Base-by-base conservation (phyloP, 2,113 vertebrate genomes). In the Actenoides hombroni region DNA sequence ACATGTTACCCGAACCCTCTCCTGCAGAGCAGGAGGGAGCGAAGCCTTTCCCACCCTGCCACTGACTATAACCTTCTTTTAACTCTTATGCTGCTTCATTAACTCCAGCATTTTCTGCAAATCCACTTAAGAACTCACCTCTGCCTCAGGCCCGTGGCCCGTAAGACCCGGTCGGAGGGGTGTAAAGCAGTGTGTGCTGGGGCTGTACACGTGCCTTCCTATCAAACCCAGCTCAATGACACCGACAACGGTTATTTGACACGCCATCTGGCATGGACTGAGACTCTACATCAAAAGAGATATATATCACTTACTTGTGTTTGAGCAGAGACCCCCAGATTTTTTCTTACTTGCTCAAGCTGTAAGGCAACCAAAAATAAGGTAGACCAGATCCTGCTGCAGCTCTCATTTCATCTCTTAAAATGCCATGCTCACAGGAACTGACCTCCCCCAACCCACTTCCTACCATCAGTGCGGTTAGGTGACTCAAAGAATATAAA, bases 371-470 rank as follows among this genome's bases (percentile, higher is more conserved):
- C 40, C 20, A 39, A 61, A 90, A 80, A 42, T 35, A 76, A 79
- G 60, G 68, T 73, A 82, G 73, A 75, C 11, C 65, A 88, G 91
- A 92, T 97, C 96, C 94, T 95, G 84, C 75, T 76, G 94, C 80
- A 76, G 88, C 77, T 96, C 95, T 95, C 57, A 11, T 81, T 87
- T 68, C 29, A 57, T 5, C 81, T 88, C 89, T 92, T 75, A 75
- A 85, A 95, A 86, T 35, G 80, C 88, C 81, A 60, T 40, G 70
- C 37, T 83, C 74, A 51, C 77, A 96, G 96, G 92, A 95, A 91
- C 90, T 65, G 74, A 49, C 40, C 61, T 63, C 71, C 79, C 83
- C 76, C 75, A 56, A 65, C 86, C 94, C 76, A 53, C 91, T 77
- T 67, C 89, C 83, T 35, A 40, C 64, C 42, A 46, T 16, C 60